Evolutionary conservation across 2,797 vertebrate genomes (phyloP), one percentile per base, ranked within the genome.

Genomic region (Euphonia xanthogaster): DNA sequence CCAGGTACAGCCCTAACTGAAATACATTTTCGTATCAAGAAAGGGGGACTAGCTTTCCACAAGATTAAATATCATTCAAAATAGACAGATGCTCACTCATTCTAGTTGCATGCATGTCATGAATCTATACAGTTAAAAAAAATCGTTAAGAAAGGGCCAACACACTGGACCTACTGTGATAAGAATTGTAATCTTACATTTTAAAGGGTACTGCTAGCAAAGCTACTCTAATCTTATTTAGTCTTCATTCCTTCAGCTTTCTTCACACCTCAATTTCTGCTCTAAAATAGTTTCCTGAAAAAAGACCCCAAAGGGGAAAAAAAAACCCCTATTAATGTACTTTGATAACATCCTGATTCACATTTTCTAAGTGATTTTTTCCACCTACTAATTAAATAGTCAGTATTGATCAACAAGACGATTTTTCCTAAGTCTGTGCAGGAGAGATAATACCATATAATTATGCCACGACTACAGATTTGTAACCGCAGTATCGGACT

Each of bases 141-240:
- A 95, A 79, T 12, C 7, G 3, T 53, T 51, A 53, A 72, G 40
- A 76, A 89, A 73, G 4, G 33, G 30, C 48, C 48, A 66, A 33
- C 20, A 28, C n/a, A 61, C 31, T 50, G 16, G 12, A 91, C 27
- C 27, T 57, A 67, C 12, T 4, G 18, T 77, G 37, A 61, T 66
- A 54, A 80, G 31, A 44, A n/a, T 17, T 78, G 40, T 25, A 92
- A 88, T 74, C 57, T 57, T 37, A 23, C 16, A 62, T 83, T 91
- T 79, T 77, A 68, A 96, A 85, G 63, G 48, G n/a, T 65, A 40
- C 63, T 68, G 70, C 53, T 47, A 42, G 71, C 10, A 87, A 91
- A 91, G 60, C 84, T 67, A 57, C 27, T 15, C 60, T 88, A 94
- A 95, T 90, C 79, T 90, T 61, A 88, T 51, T 86, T 48, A 48